These are phyloP conservation scores for Morone saxatilis DNA, from an alignment of 2,113 vertebrate species.

Conservation along the genomic window DNA sequence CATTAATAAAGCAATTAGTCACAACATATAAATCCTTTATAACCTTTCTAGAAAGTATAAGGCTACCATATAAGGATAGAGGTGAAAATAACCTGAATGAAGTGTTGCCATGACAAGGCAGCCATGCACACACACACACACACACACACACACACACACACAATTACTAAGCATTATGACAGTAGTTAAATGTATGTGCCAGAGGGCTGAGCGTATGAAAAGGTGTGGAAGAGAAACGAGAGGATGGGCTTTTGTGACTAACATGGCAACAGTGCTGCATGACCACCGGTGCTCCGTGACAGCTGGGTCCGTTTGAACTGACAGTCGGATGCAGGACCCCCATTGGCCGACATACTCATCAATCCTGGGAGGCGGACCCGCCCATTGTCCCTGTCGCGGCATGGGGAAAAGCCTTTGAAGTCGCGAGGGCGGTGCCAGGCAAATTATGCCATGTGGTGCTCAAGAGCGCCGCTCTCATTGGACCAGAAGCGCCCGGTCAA, in stretches of 20 bases:
- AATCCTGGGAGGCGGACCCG: slow-evolving; percentile 48
- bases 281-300: slow-evolving; percentile 69
- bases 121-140: not conserved
- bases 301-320: slow-evolving; percentile 62
- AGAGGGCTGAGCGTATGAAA: not conserved
- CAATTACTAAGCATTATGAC: slow-evolving; percentile 9
- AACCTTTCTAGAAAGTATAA: not conserved
- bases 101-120: not conserved
- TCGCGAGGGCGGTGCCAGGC: slow-evolving; percentile 68
- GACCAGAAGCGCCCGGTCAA: slow-evolving; percentile 9
- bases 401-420: slow-evolving; percentile 67
- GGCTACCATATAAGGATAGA: not conserved
- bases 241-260: slow-evolving; percentile 46
- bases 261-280: slow-evolving; percentile 82
- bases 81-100: not conserved
- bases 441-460: slow-evolving; percentile 84
- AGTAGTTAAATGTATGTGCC: slow-evolving; percentile 34
- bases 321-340: slow-evolving; percentile 20
- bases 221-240: not conserved
- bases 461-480: slow-evolving; percentile 63
- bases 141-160: not conserved
- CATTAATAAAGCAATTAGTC: not conserved
- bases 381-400: slow-evolving; percentile 68
- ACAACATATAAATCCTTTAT: not conserved
- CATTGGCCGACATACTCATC: slow-evolving; percentile 76